phyloP scores from a whole-genome alignment of 2,797 vertebrate species.

The Lophotriccus pileatus region DNA sequence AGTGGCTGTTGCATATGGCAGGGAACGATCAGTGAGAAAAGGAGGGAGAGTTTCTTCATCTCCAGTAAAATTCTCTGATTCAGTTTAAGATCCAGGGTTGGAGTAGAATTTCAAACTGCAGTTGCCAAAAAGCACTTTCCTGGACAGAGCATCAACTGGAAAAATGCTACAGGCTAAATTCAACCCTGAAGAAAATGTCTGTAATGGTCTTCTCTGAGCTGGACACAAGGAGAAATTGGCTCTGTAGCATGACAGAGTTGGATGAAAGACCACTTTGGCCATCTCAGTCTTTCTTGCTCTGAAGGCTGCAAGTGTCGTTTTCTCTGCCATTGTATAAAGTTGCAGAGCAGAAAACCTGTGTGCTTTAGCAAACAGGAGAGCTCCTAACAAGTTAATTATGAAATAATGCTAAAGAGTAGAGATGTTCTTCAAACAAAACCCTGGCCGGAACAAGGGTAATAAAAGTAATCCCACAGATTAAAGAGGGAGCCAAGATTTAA shows the following conservation, averaged over 20 bases:
- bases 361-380: neutral
- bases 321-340: neutral
- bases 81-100: neutral
- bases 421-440: neutral
- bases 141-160: neutral
- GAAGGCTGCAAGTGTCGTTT: neutral
- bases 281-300: neutral
- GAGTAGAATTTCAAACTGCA: neutral
- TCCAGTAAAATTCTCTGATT: neutral
- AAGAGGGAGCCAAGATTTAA: neutral
- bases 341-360: neutral
- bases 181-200: neutral
- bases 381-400: neutral
- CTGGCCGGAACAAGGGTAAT: neutral
- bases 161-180: neutral
- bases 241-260: neutral
- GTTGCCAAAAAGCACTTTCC: slow-evolving; percentile 25
- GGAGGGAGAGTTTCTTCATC: neutral
- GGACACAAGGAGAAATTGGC: neutral
- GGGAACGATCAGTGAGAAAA: neutral
- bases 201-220: neutral
- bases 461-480: neutral
- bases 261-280: neutral
- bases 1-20: neutral
- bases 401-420: neutral